These are phyloP conservation scores for Pogonocherus hispidulus DNA, from an alignment of 2,888 invertebrate genomes.

Conservation along the genomic window DNA sequence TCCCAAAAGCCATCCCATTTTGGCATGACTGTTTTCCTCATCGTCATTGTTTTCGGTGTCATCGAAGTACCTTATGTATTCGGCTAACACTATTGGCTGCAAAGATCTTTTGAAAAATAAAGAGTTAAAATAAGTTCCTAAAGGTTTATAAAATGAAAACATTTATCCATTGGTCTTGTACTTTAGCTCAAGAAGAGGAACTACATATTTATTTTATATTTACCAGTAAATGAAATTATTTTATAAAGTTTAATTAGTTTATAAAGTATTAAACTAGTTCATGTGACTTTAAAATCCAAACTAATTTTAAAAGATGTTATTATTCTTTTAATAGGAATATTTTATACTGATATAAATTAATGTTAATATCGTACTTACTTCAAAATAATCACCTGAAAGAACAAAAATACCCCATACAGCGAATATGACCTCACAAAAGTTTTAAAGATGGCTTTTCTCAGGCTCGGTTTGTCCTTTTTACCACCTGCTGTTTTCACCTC, in stretches of 20 bases:
- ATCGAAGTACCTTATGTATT: constrained; percentile 74
- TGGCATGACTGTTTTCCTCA: constrained; percentile 65
- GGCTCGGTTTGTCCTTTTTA: constrained; percentile 73
- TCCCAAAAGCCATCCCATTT: constrained; percentile 78
- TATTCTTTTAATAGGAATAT: too few relatives aligned
- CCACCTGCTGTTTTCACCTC: constrained; percentile 72
- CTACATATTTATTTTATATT: too few relatives aligned
- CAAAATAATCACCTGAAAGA: constrained; percentile 72
- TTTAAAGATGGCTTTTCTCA: constrained; percentile 73
- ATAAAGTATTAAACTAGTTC: too few relatives aligned
- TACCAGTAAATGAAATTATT: too few relatives aligned
- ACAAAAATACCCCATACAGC: constrained; percentile 73
- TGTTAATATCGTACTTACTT: constrained; percentile 74
- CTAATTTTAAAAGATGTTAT: too few relatives aligned
- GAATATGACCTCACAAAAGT: constrained; percentile 76
- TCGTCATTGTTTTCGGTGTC: constrained; percentile 12
- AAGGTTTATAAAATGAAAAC: too few relatives aligned
- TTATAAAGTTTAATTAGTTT: too few relatives aligned
- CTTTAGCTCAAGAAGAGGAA: too few relatives aligned
- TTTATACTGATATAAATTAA: too few relatives aligned
- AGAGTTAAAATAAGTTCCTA: too few relatives aligned
- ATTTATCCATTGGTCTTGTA: too few relatives aligned
- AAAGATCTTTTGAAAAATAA: constrained; percentile 53
- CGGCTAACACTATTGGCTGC: constrained; percentile 74
- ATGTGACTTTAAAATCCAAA: too few relatives aligned